phyloP scores from a whole-genome alignment of 2,113 vertebrate species.

The Bufo bufo region DNA sequence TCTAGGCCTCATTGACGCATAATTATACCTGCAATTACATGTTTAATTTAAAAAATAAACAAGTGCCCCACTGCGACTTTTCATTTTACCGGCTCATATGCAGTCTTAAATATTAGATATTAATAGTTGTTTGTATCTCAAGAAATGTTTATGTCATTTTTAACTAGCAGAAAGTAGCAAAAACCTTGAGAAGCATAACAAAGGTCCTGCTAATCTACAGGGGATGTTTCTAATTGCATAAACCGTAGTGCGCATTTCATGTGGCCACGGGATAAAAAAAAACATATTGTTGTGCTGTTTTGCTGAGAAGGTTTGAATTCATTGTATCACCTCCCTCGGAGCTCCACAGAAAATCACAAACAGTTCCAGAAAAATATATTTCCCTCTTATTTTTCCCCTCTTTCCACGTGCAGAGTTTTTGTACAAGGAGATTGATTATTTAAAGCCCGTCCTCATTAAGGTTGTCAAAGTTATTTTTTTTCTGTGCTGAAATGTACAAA shows the following conservation, averaged over 20 bases:
- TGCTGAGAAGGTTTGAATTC: conserved; percentile 31
- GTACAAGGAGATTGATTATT: conserved; percentile 62
- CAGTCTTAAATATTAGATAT: conserved; percentile 13
- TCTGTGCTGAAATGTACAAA: conserved; percentile 56
- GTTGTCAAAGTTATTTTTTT: conserved; percentile 54
- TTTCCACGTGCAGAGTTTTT: conserved; percentile 59
- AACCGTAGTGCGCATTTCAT: conserved; percentile 54
- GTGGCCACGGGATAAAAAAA: conserved; percentile 48
- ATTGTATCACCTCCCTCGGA: conserved; percentile 28
- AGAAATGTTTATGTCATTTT: conserved; percentile 29
- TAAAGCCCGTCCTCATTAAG: conserved; percentile 54
- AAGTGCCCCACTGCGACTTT: not conserved
- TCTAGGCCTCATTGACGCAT: not conserved
- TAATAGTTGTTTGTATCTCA: conserved; percentile 25
- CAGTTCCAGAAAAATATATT: conserved; percentile 51
- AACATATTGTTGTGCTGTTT: conserved; percentile 37
- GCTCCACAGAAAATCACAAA: conserved; percentile 48
- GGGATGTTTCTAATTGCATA: conserved; percentile 46
- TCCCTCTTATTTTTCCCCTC: conserved; percentile 43
- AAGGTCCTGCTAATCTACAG: conserved; percentile 40
- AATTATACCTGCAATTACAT: not conserved
- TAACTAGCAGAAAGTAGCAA: not conserved
- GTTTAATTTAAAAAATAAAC: not conserved
- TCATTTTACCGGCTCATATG: not conserved
- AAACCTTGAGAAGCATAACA: not conserved